Evolutionary conservation across 2,888 invertebrate genomes (phyloP).

Genomic region (Meteorus colon): DNA sequence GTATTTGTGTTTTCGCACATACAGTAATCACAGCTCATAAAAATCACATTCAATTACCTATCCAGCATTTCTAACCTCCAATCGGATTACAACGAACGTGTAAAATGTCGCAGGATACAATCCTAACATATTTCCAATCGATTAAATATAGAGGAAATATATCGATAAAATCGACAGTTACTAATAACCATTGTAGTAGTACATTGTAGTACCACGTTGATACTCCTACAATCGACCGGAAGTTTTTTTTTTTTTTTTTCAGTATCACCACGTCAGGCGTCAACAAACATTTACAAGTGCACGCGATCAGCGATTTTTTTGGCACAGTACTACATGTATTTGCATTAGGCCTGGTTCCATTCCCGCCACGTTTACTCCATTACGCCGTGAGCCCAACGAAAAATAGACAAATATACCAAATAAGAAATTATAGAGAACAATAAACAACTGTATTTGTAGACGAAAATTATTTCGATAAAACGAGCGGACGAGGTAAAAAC

Average conservation of each 20-base stretch:
- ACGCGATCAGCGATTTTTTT: conserved; percentile 25
- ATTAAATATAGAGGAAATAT: neutral
- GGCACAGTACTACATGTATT: neutral
- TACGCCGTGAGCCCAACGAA: neutral
- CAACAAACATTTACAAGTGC: conserved; percentile 49
- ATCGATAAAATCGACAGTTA: neutral
- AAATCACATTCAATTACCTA: neutral
- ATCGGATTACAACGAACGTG: neutral
- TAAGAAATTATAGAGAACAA: neutral
- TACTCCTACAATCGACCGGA: conserved; percentile 48
- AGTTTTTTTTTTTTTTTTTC: conserved; percentile 47
- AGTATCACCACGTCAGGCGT: conserved; percentile 59
- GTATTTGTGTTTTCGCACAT: too few relatives aligned
- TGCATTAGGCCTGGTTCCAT: neutral
- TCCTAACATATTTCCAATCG: neutral
- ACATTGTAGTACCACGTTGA: neutral
- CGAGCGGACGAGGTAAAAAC: neutral
- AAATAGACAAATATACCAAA: neutral
- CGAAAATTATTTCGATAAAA: neutral
- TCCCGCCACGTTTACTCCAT: conserved; percentile 7
- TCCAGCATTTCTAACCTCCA: neutral
- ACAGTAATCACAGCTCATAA: neutral
- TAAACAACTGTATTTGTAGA: conserved; percentile 13
- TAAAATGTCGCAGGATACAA: neutral
- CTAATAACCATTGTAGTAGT: neutral